Evolutionary conservation across 2,888 invertebrate genomes (phyloP).

Genomic region (Plusia festucae): DNA sequence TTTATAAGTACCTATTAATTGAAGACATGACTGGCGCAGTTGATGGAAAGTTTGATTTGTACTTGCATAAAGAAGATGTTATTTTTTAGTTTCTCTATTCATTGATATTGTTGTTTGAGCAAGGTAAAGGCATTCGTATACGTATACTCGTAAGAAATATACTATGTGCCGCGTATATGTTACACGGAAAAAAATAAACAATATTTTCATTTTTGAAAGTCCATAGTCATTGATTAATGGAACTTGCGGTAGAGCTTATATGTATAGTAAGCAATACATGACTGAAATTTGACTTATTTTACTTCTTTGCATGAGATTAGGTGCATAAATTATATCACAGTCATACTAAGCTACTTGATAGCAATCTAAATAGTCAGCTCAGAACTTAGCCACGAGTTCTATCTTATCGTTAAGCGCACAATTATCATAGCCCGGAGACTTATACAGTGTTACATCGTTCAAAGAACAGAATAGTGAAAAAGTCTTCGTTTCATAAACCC

Average conservation of each 20-base stretch:
- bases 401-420: not conserved
- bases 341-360: not conserved
- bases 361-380: not conserved
- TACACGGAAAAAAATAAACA: no score
- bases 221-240: no score
- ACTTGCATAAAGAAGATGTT: not conserved
- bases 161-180: no score
- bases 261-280: no score
- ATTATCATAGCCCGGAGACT: not conserved
- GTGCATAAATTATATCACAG: not conserved
- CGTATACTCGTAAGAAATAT: no score
- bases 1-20: conserved; percentile 4
- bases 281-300: no score
- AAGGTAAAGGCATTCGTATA: no score
- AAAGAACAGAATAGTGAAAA: not conserved
- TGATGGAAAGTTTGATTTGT: not conserved
- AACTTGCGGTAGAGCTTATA: no score
- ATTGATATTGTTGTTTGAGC: no score
- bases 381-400: not conserved
- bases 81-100: no score
- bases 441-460: not conserved
- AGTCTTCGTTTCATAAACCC: not conserved
- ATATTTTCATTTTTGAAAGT: no score
- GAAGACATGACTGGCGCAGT: not conserved
- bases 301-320: not conserved